Conservation (phyloP, 2,888 invertebrate genomes). For the Eledona agricola region DNA sequence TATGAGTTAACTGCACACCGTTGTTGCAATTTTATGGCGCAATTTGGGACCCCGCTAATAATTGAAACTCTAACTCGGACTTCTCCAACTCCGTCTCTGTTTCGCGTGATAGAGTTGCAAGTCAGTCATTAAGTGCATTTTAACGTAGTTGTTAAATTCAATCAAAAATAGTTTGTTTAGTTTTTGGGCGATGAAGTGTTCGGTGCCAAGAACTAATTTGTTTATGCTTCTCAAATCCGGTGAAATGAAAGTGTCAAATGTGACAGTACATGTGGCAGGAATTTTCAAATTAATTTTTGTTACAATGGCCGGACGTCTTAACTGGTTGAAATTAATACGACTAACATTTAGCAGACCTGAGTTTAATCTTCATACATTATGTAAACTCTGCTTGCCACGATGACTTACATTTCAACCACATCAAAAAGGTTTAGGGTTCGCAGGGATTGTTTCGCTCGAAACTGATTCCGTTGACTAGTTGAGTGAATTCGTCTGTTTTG, state of each 20-base stretch:
- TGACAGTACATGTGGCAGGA: too few species aligned
- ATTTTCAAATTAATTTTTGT: too few species aligned
- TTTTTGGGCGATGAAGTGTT: conserved; percentile 20
- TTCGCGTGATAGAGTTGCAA: conserved; percentile 7
- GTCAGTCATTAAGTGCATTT: conserved; percentile 8
- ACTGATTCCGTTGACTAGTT: too few species aligned
- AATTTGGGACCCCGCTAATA: not conserved
- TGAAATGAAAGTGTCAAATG: conserved; percentile 8
- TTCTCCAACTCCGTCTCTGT: too few species aligned
- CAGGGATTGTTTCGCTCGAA: too few species aligned
- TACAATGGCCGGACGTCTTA: conserved; percentile 1
- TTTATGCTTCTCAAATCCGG: conserved; percentile 7
- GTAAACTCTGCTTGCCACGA: conserved; percentile 5
- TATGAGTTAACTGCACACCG: too few species aligned
- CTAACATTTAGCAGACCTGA: conserved; percentile 8
- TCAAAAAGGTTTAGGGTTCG: too few species aligned
- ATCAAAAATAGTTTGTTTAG: conserved; percentile 25
- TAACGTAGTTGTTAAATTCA: conserved; percentile 21
- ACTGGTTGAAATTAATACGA: conserved; percentile 17
- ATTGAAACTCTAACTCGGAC: too few species aligned
- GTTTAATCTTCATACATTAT: conserved; percentile 16
- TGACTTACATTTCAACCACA: conserved; percentile 9
- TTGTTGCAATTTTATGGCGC: not conserved
- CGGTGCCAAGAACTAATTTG: conserved; percentile 18
- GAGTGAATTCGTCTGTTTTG: conserved; percentile 1